These are phyloP conservation scores for Ophion costatus DNA, from an alignment of 2,888 invertebrate species.

Conservation along the genomic window DNA sequence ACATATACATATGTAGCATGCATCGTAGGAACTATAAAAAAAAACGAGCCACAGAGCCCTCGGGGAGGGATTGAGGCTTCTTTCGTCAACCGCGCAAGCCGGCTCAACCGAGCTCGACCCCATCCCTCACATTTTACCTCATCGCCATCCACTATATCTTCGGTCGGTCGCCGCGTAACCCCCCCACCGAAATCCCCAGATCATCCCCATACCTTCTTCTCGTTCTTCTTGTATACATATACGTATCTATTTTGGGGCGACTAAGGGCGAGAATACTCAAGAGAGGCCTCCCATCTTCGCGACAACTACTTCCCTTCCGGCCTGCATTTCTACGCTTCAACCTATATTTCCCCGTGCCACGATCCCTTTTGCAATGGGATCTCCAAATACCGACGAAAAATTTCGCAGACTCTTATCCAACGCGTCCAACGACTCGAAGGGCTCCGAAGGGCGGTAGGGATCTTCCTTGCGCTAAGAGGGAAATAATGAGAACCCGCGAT, in stretches of 20 bases:
- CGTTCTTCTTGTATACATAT: background rate
- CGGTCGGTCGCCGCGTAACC: slow-evolving; percentile 37
- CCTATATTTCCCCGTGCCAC: background rate
- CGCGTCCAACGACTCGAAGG: background rate
- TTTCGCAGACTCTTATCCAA: background rate
- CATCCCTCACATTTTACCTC: slow-evolving; percentile 42
- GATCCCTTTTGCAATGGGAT: slow-evolving; percentile 4
- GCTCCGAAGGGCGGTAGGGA: background rate
- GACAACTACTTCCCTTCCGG: slow-evolving; percentile 15
- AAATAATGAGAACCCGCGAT: slow-evolving; percentile 53
- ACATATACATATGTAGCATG: background rate
- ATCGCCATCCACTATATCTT: slow-evolving; percentile 54
- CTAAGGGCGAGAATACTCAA: slow-evolving; percentile 22
- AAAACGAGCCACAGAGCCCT: slow-evolving; percentile 36
- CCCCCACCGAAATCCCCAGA: slow-evolving; percentile 61
- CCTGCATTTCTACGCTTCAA: slow-evolving; percentile 37
- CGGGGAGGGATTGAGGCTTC: slow-evolving; percentile 62
- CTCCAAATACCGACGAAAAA: slow-evolving; percentile 28
- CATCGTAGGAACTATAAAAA: slow-evolving; percentile 16
- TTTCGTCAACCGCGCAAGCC: slow-evolving; percentile 65
- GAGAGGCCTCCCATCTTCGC: slow-evolving; percentile 17
- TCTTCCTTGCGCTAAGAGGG: slow-evolving; percentile 35
- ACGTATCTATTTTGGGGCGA: background rate
- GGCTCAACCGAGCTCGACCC: slow-evolving; percentile 54
- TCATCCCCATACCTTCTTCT: slow-evolving; percentile 56